phyloP scores from a whole-genome alignment of 1,140 invertebrate genomes.

The Hypsibius dujardini region DNA sequence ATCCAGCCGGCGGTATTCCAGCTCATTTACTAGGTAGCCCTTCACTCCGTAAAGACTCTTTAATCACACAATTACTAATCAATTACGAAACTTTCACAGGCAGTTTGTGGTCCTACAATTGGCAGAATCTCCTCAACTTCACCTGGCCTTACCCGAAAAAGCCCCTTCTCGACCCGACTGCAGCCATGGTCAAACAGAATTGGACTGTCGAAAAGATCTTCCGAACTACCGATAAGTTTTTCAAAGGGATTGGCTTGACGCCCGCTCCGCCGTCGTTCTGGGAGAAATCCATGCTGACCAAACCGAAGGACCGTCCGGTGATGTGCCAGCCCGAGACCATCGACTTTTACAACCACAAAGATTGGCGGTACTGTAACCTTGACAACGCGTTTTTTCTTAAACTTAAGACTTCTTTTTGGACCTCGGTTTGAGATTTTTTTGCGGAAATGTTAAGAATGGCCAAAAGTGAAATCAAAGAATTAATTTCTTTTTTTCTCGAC shows the following conservation, averaged over 20 bases:
- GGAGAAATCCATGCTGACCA: constrained; percentile 15
- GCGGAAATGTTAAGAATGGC: too few relatives aligned
- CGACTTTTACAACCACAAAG: constrained; percentile 25
- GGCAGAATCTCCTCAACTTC: background rate
- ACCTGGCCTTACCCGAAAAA: background rate
- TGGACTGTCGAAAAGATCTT: constrained; percentile 27
- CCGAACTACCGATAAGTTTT: constrained; percentile 24
- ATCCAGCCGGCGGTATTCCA: constrained; percentile 24
- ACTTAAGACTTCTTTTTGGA: too few relatives aligned
- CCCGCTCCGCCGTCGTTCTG: constrained; percentile 11
- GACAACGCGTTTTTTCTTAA: too few relatives aligned
- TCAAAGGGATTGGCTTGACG: background rate
- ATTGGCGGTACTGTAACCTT: constrained; percentile 38
- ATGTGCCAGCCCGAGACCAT: constrained; percentile 25
- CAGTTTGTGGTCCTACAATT: background rate
- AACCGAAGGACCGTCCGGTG: background rate
- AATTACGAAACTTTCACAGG: background rate
- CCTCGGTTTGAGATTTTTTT: too few relatives aligned
- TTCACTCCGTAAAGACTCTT: too few relatives aligned
- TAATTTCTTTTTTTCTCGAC: too few relatives aligned
- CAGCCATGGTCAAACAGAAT: background rate
- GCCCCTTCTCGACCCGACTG: background rate
- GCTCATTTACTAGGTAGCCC: constrained; percentile 32
- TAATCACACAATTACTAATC: too few relatives aligned
- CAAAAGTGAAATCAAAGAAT: too few relatives aligned